Percentiles rank a stretch among this genome's conserved stretches.
These are phyloP conservation scores for Speoplatyrhinus poulsoni DNA, from an alignment of 2,113 vertebrate genomes.

Conservation along the genomic window DNA sequence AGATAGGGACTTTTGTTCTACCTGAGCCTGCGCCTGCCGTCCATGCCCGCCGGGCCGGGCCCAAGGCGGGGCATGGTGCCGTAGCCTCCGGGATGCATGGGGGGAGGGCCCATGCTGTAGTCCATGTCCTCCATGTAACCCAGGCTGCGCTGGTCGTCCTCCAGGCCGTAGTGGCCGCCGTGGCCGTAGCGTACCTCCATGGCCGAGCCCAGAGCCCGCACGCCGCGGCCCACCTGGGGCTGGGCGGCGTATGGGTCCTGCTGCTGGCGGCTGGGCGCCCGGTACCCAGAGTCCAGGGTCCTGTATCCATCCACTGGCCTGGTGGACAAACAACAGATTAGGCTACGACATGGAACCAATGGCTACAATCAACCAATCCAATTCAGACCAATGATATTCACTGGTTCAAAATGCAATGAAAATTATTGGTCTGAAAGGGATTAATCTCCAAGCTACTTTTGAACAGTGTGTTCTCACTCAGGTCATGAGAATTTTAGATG, in stretches of 20 bases:
- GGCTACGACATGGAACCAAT: background rate
- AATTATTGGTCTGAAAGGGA: no score
- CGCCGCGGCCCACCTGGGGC: constrained; percentile 80
- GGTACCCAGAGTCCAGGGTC: constrained; percentile 84
- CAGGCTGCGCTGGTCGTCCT: constrained; percentile 92
- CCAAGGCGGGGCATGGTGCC: constrained; percentile 84
- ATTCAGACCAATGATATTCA: no score
- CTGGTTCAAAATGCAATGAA: no score
- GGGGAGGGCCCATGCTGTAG: constrained; percentile 81
- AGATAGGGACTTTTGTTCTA: constrained; percentile 39
- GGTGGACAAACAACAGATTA: background rate
- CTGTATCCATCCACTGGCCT: constrained; percentile 79
- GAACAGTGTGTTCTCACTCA: no score
- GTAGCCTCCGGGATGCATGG: constrained; percentile 83
- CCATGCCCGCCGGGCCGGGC: constrained; percentile 71
- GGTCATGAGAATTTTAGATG: no score
- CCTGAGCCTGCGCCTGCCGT: constrained; percentile 83
- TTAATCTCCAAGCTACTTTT: no score
- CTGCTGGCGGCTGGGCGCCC: constrained; percentile 88
- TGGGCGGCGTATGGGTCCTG: constrained; percentile 89
- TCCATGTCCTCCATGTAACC: constrained; percentile 86
- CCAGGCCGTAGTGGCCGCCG: constrained; percentile 81
- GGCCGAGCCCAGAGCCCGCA: constrained; percentile 86
- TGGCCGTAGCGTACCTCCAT: constrained; percentile 88
- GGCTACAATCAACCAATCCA: no score